Evolutionary conservation across 1,140 invertebrate species (phyloP), one percentile per base, ranked within the genome.

Genomic region (Lerema accius): DNA sequence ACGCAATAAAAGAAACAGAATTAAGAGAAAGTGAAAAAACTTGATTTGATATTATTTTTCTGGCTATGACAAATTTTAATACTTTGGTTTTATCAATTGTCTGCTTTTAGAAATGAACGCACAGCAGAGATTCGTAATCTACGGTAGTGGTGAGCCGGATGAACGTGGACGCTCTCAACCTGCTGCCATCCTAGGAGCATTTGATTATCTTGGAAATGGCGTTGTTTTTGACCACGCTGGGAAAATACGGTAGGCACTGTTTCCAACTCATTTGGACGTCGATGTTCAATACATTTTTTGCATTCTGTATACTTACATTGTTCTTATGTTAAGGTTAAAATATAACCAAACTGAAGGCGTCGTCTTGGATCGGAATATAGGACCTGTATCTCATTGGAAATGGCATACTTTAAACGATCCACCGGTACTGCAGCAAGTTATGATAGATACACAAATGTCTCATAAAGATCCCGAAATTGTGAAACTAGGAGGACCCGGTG

Each of bases 281-380:
- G n/a, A n/a, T n/a, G n/a, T n/a, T n/a, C n/a, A n/a, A n/a, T n/a
- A n/a, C n/a, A 10, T 43, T 43, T 17, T 43, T 17, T 1, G 14
- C n/a, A n/a, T n/a, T n/a, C n/a, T n/a, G n/a, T n/a, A n/a, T n/a
- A n/a, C n/a, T n/a, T 15, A 26, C 11, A 9, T 45, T 66, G 37
- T 42, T 62, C 45, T 46, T 55, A 50, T 61, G 55, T 75, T n/a
- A 42, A 89, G 86, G 28, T 60, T 89, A 6, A 90, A 90, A 71
- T 90, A 88, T 49, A 90, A 90, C 48, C 88, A 90, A 67, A 88
- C 84, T 0, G 88, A 90, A 76, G 88, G 88, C n/a, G 78, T 89
- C n/a, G 65, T 90, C 3, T 67, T 90, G 10, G 86, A 90, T 50
- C 67, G 73, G 19, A 64, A 51, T 15, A 76, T 90, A 11, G 86